These are phyloP conservation scores for Peromyscus eremicus DNA, from an alignment of 2,797 vertebrate species.

Conservation along the genomic window DNA sequence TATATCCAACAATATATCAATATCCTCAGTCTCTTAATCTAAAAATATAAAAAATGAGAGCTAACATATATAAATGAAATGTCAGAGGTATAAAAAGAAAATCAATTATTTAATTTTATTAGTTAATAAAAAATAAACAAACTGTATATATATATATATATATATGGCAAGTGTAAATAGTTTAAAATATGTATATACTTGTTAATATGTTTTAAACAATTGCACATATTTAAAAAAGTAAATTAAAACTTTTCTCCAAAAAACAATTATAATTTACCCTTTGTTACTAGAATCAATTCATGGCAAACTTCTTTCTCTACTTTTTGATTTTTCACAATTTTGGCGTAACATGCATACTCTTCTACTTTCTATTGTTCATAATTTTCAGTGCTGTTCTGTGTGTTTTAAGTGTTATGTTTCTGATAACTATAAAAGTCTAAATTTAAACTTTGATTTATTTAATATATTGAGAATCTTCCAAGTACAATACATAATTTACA, in stretches of 20 bases:
- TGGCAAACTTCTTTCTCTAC: background rate
- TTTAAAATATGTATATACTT: background rate
- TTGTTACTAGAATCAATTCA: background rate
- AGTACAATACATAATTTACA: background rate
- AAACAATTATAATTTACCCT: background rate
- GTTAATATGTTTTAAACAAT: background rate
- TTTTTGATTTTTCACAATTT: background rate
- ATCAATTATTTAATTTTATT: too few relatives aligned
- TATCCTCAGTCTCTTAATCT: too few relatives aligned
- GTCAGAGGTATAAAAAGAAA: too few relatives aligned
- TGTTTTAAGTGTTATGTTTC: background rate
- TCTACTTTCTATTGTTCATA: background rate
- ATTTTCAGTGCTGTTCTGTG: background rate
- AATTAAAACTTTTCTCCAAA: background rate
- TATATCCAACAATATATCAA: too few relatives aligned
- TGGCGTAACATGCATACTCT: background rate
- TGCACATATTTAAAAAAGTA: background rate
- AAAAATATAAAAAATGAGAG: too few relatives aligned
- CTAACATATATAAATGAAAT: too few relatives aligned
- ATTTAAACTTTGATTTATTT: conserved; percentile 12
- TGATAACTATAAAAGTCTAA: background rate
- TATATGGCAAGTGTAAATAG: background rate
- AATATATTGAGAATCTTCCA: background rate
- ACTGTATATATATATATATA: too few relatives aligned
- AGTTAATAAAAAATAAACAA: too few relatives aligned